Conservation (phyloP, 2,888 invertebrate species). For the Oxyscelio sp. region DNA sequence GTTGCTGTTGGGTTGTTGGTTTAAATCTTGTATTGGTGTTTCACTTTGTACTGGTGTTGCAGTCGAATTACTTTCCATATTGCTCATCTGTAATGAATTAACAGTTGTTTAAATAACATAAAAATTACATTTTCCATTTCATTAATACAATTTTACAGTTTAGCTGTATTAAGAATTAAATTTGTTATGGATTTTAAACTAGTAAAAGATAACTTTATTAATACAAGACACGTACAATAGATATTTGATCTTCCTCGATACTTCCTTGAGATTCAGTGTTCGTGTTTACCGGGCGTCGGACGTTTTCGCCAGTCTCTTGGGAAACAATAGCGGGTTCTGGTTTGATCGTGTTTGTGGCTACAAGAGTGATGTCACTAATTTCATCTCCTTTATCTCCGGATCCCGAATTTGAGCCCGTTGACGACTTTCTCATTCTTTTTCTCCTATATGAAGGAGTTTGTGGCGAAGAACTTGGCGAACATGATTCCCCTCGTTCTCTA, state of each 20-base stretch:
- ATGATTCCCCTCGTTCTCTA: constrained; percentile 85
- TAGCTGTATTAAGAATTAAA: no score
- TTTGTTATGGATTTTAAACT: no score
- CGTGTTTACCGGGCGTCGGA: constrained; percentile 83
- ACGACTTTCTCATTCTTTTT: constrained; percentile 91
- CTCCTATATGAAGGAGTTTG: constrained; percentile 90
- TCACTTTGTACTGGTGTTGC: constrained; percentile 85
- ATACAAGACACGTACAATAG: constrained; percentile 81
- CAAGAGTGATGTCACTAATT: constrained; percentile 85
- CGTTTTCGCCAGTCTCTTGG: constrained; percentile 81
- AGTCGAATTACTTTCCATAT: constrained; percentile 86
- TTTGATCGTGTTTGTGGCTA: constrained; percentile 86
- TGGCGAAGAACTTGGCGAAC: constrained; percentile 88
- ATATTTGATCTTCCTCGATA: constrained; percentile 87
- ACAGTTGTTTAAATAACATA: no score
- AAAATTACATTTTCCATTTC: background rate
- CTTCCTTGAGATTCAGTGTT: constrained; percentile 86
- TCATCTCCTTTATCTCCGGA: constrained; percentile 85
- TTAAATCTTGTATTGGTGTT: constrained; percentile 85
- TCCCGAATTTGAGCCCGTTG: constrained; percentile 89
- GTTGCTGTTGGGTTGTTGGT: constrained; percentile 84
- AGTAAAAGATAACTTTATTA: background rate
- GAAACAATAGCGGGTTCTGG: constrained; percentile 84
- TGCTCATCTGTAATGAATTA: constrained; percentile 83
- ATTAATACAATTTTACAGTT: background rate